Evolutionary conservation across 2,113 vertebrate genomes (phyloP).

Genomic region (Phalacrocorax brasilianus): DNA sequence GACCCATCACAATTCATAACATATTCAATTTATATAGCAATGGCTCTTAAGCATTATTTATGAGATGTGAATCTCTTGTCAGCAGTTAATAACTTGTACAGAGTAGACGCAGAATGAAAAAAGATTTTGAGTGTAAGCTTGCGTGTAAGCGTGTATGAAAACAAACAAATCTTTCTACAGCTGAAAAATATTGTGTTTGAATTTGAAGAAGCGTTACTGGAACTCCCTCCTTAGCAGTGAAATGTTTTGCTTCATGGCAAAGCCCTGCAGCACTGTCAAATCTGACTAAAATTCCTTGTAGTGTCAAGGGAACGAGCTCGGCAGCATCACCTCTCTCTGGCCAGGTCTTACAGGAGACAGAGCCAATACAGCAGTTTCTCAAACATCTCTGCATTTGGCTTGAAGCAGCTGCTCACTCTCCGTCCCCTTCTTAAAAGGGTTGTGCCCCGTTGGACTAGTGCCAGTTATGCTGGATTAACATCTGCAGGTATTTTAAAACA

Average conservation of each 20-base stretch:
- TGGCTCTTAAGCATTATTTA: constrained; percentile 85
- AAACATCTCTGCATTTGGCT: not conserved
- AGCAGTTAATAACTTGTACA: constrained; percentile 79
- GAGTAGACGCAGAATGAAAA: constrained; percentile 48
- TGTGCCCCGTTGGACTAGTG: not conserved
- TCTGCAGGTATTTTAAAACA: not conserved
- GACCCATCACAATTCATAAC: constrained; percentile 81
- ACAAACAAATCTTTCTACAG: constrained; percentile 45
- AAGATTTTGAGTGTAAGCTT: not conserved
- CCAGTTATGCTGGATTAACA: not conserved
- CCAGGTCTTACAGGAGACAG: not conserved
- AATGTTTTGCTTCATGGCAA: not conserved
- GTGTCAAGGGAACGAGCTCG: not conserved
- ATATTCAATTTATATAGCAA: constrained; percentile 79
- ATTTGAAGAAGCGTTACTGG: constrained; percentile 36
- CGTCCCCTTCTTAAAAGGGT: not conserved
- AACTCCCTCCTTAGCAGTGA: constrained; percentile 33
- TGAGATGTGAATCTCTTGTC: constrained; percentile 82
- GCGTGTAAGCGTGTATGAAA: not conserved
- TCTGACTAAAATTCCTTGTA: not conserved
- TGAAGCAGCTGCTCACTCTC: not conserved
- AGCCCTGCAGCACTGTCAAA: constrained; percentile 33
- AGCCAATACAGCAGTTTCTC: not conserved
- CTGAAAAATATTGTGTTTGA: constrained; percentile 44
- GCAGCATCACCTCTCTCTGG: not conserved